These are phyloP conservation scores for Zoanthus sansibaricus DNA, from an alignment of 92 coral and sea anemone genomes.

Conservation along the genomic window DNA sequence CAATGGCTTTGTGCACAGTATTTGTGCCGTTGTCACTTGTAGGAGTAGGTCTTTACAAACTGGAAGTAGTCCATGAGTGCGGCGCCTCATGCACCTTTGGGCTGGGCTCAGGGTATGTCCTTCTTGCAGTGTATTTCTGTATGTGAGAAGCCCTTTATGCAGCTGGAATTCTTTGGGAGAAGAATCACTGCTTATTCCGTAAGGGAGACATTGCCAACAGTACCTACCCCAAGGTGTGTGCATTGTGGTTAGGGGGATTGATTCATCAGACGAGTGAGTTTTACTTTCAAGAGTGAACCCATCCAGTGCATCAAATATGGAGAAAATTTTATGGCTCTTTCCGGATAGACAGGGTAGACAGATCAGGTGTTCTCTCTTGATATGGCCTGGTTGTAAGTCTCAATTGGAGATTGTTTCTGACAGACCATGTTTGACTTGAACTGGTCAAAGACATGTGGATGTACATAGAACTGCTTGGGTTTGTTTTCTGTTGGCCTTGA, in stretches of 20 bases:
- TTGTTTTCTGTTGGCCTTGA: conserved; percentile 21
- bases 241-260: conserved; percentile 51
- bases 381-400: conserved; percentile 44
- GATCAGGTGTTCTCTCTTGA: conserved; percentile 39
- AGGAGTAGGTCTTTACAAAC: conserved; percentile 42
- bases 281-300: conserved; percentile 59
- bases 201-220: conserved; percentile 51
- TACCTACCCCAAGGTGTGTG: conserved; percentile 52
- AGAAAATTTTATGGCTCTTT: conserved; percentile 46
- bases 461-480: conserved; percentile 19
- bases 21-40: conserved; percentile 33
- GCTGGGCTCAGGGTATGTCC: conserved; percentile 51
- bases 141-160: conserved; percentile 7
- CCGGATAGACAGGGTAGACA: conserved; percentile 40
- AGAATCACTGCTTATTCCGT: conserved; percentile 32
- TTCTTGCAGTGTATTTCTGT: background rate
- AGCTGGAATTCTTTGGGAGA: conserved; percentile 49
- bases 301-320: conserved; percentile 60
- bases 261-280: conserved; percentile 33
- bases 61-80: conserved; percentile 48
- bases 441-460: conserved; percentile 21
- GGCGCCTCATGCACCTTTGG: conserved; percentile 49
- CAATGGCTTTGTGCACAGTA: conserved; percentile 9
- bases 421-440: conserved; percentile 26
- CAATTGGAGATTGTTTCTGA: conserved; percentile 13